phyloP scores from a whole-genome alignment of 1,140 invertebrate genomes.

The Zaprionus vittiger region DNA sequence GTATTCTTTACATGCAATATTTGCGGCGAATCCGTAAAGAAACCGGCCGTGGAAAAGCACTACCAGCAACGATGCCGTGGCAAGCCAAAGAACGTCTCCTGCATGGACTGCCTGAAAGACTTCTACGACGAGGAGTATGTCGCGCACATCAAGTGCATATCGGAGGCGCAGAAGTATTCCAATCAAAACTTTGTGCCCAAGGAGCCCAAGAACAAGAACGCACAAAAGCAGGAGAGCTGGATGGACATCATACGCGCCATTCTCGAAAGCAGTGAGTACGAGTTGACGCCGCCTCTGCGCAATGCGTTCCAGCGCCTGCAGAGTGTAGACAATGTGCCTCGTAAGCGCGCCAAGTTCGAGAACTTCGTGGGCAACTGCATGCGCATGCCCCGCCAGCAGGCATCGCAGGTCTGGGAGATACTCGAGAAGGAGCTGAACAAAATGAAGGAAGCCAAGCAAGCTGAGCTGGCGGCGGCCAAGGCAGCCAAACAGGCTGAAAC shows the following conservation, averaged over 20 bases:
- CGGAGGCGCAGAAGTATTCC: constrained; percentile 95
- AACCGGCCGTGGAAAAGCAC: constrained; percentile 96
- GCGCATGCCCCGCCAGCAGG: constrained; percentile 85
- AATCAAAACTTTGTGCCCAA: constrained; percentile 89
- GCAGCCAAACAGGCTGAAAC: constrained; percentile 44
- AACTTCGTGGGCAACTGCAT: constrained; percentile 90
- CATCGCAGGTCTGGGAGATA: constrained; percentile 89
- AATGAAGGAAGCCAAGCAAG: constrained; percentile 84
- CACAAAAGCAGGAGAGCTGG: constrained; percentile 95
- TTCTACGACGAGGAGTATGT: constrained; percentile 92
- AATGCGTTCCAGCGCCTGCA: constrained; percentile 89
- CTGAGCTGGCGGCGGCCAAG: constrained; percentile 52
- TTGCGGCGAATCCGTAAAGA: constrained; percentile 95
- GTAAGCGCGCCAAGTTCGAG: constrained; percentile 95
- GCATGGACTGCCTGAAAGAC: constrained; percentile 96
- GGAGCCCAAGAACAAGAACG: constrained; percentile 91
- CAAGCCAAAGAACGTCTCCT: constrained; percentile 88
- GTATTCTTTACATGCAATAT: constrained; percentile 96
- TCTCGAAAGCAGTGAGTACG: constrained; percentile 86
- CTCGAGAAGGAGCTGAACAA: constrained; percentile 88
- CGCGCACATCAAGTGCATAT: constrained; percentile 95
- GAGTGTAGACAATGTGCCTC: constrained; percentile 94
- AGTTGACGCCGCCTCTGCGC: constrained; percentile 86
- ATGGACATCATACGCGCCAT: constrained; percentile 92
- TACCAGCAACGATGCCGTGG: constrained; percentile 89